Evolutionary conservation across 2,113 vertebrate genomes (phyloP).

Genomic region (Orcinus orca): DNA sequence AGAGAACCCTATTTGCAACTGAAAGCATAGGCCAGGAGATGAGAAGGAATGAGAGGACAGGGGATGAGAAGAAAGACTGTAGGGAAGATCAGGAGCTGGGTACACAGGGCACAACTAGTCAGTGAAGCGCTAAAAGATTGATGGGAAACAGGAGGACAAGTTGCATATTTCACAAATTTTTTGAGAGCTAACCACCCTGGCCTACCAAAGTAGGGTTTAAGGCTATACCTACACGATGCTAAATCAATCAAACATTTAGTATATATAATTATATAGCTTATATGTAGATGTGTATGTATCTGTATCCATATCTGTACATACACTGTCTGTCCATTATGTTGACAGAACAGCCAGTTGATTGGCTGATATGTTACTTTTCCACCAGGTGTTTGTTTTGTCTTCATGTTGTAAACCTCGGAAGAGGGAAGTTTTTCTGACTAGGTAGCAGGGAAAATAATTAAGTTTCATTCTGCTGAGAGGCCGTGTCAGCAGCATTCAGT

Average conservation of each 20-base stretch:
- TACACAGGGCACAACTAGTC: neutral
- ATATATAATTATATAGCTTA: neutral
- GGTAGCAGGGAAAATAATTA: slow-evolving; percentile 29
- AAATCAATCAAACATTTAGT: neutral
- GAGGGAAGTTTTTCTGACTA: neutral
- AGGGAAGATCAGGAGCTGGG: neutral
- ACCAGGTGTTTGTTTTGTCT: neutral
- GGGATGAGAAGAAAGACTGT: neutral
- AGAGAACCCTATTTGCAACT: neutral
- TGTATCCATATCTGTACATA: neutral
- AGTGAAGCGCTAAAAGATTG: neutral
- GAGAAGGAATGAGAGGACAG: neutral
- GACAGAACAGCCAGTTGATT: neutral
- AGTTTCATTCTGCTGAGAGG: slow-evolving; percentile 11
- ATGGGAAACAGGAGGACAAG: neutral
- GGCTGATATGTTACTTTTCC: neutral
- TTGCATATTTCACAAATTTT: neutral
- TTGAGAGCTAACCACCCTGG: neutral
- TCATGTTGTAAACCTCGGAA: neutral
- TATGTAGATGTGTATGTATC: neutral
- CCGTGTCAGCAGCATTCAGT: neutral
- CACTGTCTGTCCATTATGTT: neutral
- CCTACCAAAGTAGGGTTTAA: neutral
- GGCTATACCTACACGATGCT: neutral
- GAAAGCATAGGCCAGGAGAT: neutral